Evolutionary conservation across 2,888 invertebrate species (phyloP), one percentile per base, ranked within the genome.

Genomic region (Cephus nigrinus): DNA sequence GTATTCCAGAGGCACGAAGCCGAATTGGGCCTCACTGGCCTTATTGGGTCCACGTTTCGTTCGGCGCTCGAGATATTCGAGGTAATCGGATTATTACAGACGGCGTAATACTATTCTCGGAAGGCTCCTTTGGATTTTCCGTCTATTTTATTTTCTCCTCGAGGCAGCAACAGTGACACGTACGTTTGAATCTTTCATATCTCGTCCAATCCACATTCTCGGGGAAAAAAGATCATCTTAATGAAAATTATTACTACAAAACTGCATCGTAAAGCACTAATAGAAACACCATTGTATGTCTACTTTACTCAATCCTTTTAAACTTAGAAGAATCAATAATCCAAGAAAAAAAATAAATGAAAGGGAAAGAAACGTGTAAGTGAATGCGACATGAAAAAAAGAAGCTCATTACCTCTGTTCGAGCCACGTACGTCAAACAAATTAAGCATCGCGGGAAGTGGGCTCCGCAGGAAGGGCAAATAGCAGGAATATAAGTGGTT

Each of bases 61-160:
- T 81, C 82, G 80, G 74, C 40, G 71, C 69, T 71, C 69, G 40
- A 40, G 69, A 75, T 81, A 80, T 81, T 81, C 76, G 81, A 69
- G 77, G 75, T 86, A 84, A 86, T 84, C 84, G 83, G 85, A 86
- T 86, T 85, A 84, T 55, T 84, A 83, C 85, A 82, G 82, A 79
- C 83, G 82, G 84, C 83, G 85, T 86, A 86, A 87, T 86, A 86
- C 85, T 86, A 85, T 86, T 83, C 84, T 79, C 81, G 75, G 75
- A 76, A 81, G 79, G 79, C 80, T 80, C 80, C 75, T 78, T 78
- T 78, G 80, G 77, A 77, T 80, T 81, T 81, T 82, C 82, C 79
- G 79, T 82, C 82, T 76, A 74, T 79, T 80, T 75, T 83, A 55
- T 55, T 55, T 55, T 23, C 40, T 23, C 15, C 15, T 55, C 55